A percentile compares a stretch with the other conserved stretches of the same genome.
Evolutionary conservation across 1,140 invertebrate genomes (phyloP).

Genomic region (Nomia melanderi): DNA sequence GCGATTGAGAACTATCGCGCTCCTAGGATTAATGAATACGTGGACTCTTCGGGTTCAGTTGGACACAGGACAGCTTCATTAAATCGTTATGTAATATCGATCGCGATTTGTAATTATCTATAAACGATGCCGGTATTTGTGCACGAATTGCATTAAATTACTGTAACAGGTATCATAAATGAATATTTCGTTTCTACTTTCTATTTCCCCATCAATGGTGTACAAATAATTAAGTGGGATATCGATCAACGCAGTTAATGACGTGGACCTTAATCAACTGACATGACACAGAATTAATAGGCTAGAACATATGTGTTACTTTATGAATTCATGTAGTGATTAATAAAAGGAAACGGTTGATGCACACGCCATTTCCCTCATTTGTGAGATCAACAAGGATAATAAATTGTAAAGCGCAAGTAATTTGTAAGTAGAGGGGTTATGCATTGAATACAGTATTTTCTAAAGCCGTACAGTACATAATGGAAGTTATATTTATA

Average conservation of each 20-base stretch:
- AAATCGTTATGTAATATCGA: too few species aligned
- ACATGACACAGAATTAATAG: not conserved
- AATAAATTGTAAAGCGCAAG: too few species aligned
- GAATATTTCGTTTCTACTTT: not conserved
- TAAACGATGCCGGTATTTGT: too few species aligned
- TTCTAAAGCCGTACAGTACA: too few species aligned
- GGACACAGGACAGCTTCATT: too few species aligned
- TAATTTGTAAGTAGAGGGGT: too few species aligned
- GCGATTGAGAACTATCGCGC: too few species aligned
- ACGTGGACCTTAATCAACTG: not conserved
- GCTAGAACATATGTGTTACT: not conserved
- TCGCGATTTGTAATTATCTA: too few species aligned
- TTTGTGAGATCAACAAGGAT: not conserved
- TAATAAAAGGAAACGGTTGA: not conserved
- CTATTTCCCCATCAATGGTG: not conserved
- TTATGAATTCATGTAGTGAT: not conserved
- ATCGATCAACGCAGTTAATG: not conserved
- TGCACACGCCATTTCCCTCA: not conserved
- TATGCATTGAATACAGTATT: too few species aligned
- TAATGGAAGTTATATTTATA: too few species aligned
- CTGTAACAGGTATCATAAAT: not conserved
- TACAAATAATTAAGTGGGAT: not conserved
- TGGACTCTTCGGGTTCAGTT: too few species aligned
- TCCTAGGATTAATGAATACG: too few species aligned
- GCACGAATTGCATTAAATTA: not conserved